Evolutionary conservation across 2,888 invertebrate genomes (phyloP), one percentile per base, ranked within the genome.

Genomic region (Frankliniella fusca): DNA sequence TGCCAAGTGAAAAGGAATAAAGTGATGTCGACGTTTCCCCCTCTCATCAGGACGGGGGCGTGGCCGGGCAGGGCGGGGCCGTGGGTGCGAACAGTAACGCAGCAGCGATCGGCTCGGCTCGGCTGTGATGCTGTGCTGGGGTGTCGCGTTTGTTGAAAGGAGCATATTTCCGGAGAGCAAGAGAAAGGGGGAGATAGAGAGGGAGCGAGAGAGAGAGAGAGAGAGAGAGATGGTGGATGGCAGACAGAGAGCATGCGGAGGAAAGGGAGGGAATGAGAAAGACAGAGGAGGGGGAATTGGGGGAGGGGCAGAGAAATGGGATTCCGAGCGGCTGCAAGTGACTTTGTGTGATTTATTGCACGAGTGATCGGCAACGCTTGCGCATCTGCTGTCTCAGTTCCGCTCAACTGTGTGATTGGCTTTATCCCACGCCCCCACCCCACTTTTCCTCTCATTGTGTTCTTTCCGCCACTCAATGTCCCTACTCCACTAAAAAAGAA

Each of bases 321-420:
- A 54, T 54, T 54, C 54, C 54, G 54, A 18, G 54, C 54, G 54
- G 54, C 54, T 18, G 65, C 65, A 23, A 23, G 23, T 23, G 54
- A 54, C 54, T 54, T 15, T 54, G 54, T n/a, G 70, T 70, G 70
- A 70, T 70, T 70, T 70, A 70, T 70, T 70, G 23, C 70, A 23
- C n/a, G n/a, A 23, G 70, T 23, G 70, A 70, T 70, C 70, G 70
- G 70, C n/a, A 70, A 23, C 70, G 70, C 54, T 9, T 9, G 15
- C 54, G 15, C 54, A 12, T 18, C 54, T 18, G 12, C n/a, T 70
- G 70, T 70, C 70, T 9, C 65, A 7, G 1, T n/a, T 9, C 70
- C 11, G 23, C 70, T 70, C 70, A 70, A 11, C 70, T 70, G 70
- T 20, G 23, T 70, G 70, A 70, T 70, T 70, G 70, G 23, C 70